These are phyloP conservation scores for Exephanes ischioxanthus DNA, from an alignment of 2,888 invertebrate genomes.

Conservation along the genomic window DNA sequence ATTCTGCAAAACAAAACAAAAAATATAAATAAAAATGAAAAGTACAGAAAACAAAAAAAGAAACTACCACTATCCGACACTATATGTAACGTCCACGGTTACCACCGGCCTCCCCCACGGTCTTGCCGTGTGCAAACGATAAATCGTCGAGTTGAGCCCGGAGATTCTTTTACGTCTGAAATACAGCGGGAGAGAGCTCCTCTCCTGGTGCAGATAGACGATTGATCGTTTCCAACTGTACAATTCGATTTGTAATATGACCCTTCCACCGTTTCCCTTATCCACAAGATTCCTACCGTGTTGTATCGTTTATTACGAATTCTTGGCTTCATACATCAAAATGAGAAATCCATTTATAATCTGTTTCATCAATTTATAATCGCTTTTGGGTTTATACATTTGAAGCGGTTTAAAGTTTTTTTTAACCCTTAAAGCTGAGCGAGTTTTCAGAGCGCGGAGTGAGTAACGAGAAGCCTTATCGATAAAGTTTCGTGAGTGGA, in stretches of 20 bases:
- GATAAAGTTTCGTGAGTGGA: neutral
- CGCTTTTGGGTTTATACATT: neutral
- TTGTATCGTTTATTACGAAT: constrained; percentile 9
- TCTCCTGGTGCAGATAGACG: constrained; percentile 58
- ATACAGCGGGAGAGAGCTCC: constrained; percentile 53
- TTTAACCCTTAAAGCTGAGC: neutral
- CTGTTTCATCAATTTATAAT: neutral
- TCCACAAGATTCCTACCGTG: constrained; percentile 33
- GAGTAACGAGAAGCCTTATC: neutral
- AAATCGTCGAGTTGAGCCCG: constrained; percentile 66
- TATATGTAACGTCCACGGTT: neutral
- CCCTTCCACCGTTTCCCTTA: constrained; percentile 45
- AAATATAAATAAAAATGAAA: constrained; percentile 31
- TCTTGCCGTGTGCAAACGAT: constrained; percentile 68
- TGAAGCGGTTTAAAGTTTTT: neutral
- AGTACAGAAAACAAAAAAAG: constrained; percentile 7
- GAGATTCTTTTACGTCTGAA: constrained; percentile 63
- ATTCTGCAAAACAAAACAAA: constrained; percentile 77
- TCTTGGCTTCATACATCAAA: neutral
- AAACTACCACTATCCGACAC: neutral
- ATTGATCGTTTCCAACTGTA: constrained; percentile 58
- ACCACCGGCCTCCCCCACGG: constrained; percentile 48
- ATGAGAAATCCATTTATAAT: constrained; percentile 11
- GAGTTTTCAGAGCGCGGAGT: neutral
- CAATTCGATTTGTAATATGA: constrained; percentile 68